phyloP scores from a whole-genome alignment of 2,888 invertebrate species.

The Ophraella communa region DNA sequence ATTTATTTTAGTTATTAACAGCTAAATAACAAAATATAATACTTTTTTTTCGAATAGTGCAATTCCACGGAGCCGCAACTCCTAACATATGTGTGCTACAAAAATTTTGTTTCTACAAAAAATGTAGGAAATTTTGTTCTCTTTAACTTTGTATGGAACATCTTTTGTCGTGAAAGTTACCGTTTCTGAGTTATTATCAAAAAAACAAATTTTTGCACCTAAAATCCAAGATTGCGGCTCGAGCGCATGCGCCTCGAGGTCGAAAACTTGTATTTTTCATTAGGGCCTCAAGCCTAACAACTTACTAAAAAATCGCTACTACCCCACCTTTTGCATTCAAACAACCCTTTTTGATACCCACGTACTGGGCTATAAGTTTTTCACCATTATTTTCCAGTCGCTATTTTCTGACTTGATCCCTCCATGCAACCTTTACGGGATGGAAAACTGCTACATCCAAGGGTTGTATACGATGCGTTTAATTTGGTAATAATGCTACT shows the following conservation, averaged over 20 bases:
- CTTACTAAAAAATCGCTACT: neutral
- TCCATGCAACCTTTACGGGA: neutral
- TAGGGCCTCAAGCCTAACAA: neutral
- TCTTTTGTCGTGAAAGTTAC: too few species aligned
- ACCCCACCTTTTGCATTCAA: too few species aligned
- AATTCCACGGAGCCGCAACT: neutral
- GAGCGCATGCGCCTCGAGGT: neutral
- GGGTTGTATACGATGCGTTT: conserved; percentile 9
- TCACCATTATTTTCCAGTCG: too few species aligned
- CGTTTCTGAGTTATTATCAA: neutral
- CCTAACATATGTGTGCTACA: neutral
- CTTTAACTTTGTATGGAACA: too few species aligned
- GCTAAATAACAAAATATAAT: too few species aligned
- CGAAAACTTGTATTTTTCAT: neutral
- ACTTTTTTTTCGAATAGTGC: neutral
- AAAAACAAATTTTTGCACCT: neutral
- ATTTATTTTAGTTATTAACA: too few species aligned
- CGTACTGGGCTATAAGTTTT: neutral
- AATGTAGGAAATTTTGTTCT: too few species aligned
- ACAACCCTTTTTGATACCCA: too few species aligned
- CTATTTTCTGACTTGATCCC: neutral
- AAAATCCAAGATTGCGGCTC: neutral
- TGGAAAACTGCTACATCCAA: conserved; percentile 6
- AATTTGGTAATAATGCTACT: conserved; percentile 7
- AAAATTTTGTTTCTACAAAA: neutral